A percentile compares a stretch with the other conserved stretches of the same genome.
phyloP scores from a whole-genome alignment of 2,888 invertebrate species.

The Meandrusa payeni region DNA sequence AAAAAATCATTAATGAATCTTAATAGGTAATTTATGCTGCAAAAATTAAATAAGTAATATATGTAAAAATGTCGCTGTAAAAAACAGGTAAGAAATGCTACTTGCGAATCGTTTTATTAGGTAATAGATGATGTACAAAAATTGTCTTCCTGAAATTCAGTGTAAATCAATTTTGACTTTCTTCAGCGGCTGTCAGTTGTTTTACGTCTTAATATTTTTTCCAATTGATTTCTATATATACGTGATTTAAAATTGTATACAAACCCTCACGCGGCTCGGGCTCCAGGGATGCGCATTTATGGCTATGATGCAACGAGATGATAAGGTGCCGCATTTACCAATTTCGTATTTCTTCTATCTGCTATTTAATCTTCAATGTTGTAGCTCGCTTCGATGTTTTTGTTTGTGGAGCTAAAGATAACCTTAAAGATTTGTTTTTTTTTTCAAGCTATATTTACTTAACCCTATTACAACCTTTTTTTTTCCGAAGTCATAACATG shows the following conservation, averaged over 20 bases:
- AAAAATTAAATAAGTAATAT: slow-evolving; percentile 44
- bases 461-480: too few species aligned
- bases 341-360: slow-evolving; percentile 32
- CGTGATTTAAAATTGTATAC: slow-evolving; percentile 33
- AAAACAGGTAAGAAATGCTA: slow-evolving; percentile 49
- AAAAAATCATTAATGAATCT: slow-evolving; percentile 52
- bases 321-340: slow-evolving; percentile 60
- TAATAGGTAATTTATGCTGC: slow-evolving; percentile 52
- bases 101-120: slow-evolving; percentile 9
- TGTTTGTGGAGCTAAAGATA: slow-evolving; percentile 35
- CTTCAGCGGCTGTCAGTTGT: slow-evolving; percentile 77
- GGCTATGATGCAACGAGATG: slow-evolving; percentile 77
- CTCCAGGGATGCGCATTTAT: slow-evolving; percentile 61
- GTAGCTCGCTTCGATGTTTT: slow-evolving; percentile 4
- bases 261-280: slow-evolving; percentile 63
- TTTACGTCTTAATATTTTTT: slow-evolving; percentile 66
- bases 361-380: slow-evolving; percentile 32
- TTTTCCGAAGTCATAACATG: too few species aligned
- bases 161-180: slow-evolving; percentile 51
- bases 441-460: neutral
- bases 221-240: slow-evolving; percentile 36
- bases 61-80: slow-evolving; percentile 52
- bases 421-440: slow-evolving; percentile 38
- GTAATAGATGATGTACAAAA: slow-evolving; percentile 15
- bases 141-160: slow-evolving; percentile 34